Conservation (phyloP, 1,140 invertebrate species). For the Drosophila varians region DNA sequence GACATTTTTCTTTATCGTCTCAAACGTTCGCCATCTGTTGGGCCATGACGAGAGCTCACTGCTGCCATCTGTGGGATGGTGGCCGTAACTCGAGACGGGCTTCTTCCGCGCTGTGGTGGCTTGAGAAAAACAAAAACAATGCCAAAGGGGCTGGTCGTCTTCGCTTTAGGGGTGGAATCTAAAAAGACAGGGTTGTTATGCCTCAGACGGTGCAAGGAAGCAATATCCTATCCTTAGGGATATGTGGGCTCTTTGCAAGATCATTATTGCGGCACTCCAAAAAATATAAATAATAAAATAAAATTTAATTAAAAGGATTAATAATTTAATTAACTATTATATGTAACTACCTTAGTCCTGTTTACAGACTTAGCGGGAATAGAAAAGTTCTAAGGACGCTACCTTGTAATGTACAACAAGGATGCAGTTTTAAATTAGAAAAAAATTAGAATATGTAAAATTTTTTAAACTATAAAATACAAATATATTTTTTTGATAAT, state of each 20-base stretch:
- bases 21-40: slow-evolving; percentile 30
- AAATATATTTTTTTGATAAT: too few relatives aligned
- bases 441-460: too few relatives aligned
- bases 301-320: too few relatives aligned
- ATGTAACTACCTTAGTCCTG: too few relatives aligned
- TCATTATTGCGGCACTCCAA: not conserved
- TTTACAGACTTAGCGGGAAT: too few relatives aligned
- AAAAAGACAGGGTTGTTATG: slow-evolving; percentile 52
- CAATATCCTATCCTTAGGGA: not conserved
- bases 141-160: slow-evolving; percentile 26
- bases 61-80: slow-evolving; percentile 57
- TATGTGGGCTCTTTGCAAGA: not conserved
- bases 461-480: too few relatives aligned
- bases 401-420: too few relatives aligned
- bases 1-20: not conserved
- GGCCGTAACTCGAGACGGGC: slow-evolving; percentile 13
- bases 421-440: too few relatives aligned
- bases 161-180: slow-evolving; percentile 43
- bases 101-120: slow-evolving; percentile 39
- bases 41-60: not conserved
- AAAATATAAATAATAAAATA: too few relatives aligned
- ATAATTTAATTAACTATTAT: too few relatives aligned
- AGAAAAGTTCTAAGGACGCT: too few relatives aligned
- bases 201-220: not conserved
- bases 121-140: slow-evolving; percentile 6